Percentiles rank a stretch among this genome's conserved stretches.
phyloP scores from a whole-genome alignment of 1,140 invertebrate genomes.

The Sinonovacula constricta region DNA sequence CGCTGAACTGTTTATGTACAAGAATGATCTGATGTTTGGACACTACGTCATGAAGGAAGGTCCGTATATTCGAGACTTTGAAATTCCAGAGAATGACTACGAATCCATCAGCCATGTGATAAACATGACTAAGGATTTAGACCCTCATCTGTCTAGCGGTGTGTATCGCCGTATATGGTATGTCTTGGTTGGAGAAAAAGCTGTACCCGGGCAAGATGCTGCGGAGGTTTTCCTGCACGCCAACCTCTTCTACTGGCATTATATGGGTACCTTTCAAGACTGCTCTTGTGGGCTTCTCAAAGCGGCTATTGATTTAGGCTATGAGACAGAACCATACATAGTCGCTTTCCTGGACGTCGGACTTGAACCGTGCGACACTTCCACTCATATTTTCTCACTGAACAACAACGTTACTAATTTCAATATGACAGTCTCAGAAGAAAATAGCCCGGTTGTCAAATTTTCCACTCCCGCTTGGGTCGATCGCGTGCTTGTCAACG shows the following conservation, averaged over 20 bases:
- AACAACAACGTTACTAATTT: constrained; percentile 15
- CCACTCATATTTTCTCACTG: constrained; percentile 28
- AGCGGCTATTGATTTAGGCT: constrained; percentile 57
- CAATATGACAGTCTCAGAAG: constrained; percentile 6
- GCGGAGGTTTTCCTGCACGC: constrained; percentile 56
- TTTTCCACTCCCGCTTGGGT: constrained; percentile 40
- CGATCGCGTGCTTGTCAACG: constrained; percentile 11
- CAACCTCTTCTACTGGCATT: constrained; percentile 63
- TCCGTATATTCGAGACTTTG: constrained; percentile 40
- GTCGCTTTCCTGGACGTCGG: constrained; percentile 54
- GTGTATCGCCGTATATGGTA: constrained; percentile 58
- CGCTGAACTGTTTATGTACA: constrained; percentile 32
- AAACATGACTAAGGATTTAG: constrained; percentile 41
- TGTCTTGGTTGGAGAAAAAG: constrained; percentile 34
- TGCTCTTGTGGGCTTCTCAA: constrained; percentile 59
- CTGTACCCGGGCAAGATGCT: constrained; percentile 38
- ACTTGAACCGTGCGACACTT: constrained; percentile 50
- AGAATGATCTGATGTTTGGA: constrained; percentile 46
- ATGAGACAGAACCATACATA: constrained; percentile 18
- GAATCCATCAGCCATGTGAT: constrained; percentile 52
- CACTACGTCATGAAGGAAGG: constrained; percentile 42
- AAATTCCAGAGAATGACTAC: constrained; percentile 47
- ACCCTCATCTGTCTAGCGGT: constrained; percentile 57
- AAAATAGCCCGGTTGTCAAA: constrained; percentile 21
- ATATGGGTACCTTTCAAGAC: constrained; percentile 38